A percentile compares a stretch with the other conserved stretches of the same genome.
These are phyloP conservation scores for Agrenia bidenticulata DNA, from an alignment of 2,888 invertebrate genomes.

Conservation along the genomic window DNA sequence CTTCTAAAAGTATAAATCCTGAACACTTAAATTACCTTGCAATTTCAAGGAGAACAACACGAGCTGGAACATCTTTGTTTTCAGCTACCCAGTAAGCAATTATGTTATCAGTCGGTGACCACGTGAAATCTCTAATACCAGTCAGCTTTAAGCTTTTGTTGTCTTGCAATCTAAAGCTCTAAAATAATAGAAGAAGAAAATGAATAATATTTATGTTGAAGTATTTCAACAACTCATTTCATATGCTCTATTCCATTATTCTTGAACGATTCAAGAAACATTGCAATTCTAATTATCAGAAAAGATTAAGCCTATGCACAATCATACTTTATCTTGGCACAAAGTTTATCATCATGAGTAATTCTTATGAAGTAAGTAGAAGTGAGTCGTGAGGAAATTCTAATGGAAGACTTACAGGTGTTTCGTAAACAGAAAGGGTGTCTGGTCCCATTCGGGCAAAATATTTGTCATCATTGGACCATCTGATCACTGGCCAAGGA, in stretches of 20 bases:
- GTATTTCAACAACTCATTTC: no score
- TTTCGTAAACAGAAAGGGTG: constrained; percentile 89
- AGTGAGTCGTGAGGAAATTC: neutral
- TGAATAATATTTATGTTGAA: no score
- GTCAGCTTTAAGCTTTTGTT: constrained; percentile 90
- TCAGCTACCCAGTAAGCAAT: constrained; percentile 99
- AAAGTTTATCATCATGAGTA: constrained; percentile 1
- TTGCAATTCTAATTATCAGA: constrained; percentile 16
- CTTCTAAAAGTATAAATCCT: no score
- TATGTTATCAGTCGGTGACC: constrained; percentile 96
- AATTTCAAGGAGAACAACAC: constrained; percentile 88
- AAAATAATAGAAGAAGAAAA: constrained; percentile 51
- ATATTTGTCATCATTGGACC: constrained; percentile 94
- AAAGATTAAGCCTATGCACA: constrained; percentile 35
- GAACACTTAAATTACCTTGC: constrained; percentile 65
- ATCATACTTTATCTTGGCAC: neutral
- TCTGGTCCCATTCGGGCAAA: constrained; percentile 86
- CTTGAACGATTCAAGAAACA: neutral
- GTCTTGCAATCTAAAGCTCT: constrained; percentile 88
- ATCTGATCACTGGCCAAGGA: constrained; percentile 90
- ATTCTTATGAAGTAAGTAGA: no score
- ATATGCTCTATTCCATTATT: no score
- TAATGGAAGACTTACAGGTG: constrained; percentile 76
- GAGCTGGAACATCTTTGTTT: constrained; percentile 92
- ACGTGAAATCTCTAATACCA: constrained; percentile 90